Conservation (phyloP, 2,113 vertebrate genomes). For the Bujurquina vittata region DNA sequence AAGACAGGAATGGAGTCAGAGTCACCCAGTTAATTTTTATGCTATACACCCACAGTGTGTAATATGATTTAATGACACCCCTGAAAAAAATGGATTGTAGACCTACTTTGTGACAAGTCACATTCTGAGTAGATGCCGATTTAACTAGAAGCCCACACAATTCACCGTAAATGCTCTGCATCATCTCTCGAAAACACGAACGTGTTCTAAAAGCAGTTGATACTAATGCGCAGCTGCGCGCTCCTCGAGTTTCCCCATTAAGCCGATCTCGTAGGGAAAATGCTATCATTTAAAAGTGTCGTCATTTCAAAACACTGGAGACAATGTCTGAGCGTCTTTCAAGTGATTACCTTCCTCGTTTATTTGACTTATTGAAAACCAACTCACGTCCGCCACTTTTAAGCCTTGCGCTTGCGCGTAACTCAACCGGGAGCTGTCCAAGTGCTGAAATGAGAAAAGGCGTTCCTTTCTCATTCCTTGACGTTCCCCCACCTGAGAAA, state of each 20-base stretch:
- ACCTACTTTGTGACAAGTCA: neutral
- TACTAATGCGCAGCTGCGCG: slow-evolving; percentile 44
- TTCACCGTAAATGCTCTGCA: neutral
- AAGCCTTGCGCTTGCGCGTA: slow-evolving; percentile 85
- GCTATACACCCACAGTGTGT: neutral
- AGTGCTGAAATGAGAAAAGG: slow-evolving; percentile 85
- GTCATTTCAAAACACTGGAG: slow-evolving; percentile 23
- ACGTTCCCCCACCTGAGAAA: slow-evolving; percentile 59
- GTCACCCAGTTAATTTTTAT: slow-evolving; percentile 4
- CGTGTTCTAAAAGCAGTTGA: neutral
- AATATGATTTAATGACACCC: neutral
- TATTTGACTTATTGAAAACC: slow-evolving; percentile 68
- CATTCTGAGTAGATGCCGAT: neutral
- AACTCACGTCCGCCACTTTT: slow-evolving; percentile 76
- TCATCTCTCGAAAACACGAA: slow-evolving; percentile 1
- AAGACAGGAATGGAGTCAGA: slow-evolving; percentile 26
- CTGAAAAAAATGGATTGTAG: neutral
- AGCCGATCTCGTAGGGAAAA: neutral
- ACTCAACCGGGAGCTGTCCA: slow-evolving; percentile 85
- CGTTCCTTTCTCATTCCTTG: slow-evolving; percentile 77
- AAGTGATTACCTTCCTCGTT: slow-evolving; percentile 44
- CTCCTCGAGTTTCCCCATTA: slow-evolving; percentile 15
- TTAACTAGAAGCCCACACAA: neutral
- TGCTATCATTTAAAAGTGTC: slow-evolving; percentile 14
- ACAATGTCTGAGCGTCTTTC: slow-evolving; percentile 27